Percentiles rank a stretch among this genome's conserved stretches.
Conservation (phyloP, 2,113 vertebrate genomes). For the Grammomys dolichurus region DNA sequence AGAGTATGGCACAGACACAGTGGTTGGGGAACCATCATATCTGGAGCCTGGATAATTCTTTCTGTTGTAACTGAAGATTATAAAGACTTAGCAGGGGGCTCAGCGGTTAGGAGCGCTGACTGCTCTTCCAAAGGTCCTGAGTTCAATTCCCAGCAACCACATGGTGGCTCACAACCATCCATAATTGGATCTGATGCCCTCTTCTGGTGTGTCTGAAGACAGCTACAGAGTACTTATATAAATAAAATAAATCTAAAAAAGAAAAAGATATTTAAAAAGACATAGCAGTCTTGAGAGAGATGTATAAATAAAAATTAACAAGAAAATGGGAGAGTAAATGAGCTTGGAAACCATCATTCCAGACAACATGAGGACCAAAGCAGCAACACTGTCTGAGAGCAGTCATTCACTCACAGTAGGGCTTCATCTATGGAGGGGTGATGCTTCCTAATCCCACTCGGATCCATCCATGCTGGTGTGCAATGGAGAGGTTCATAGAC, state of each 20-base stretch:
- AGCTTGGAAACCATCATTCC: background rate
- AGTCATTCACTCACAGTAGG: background rate
- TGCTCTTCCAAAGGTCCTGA: too few species aligned
- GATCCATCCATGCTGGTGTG: background rate
- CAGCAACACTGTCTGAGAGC: background rate
- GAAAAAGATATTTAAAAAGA: too few species aligned
- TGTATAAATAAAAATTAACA: slow-evolving; percentile 19
- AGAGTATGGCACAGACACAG: background rate
- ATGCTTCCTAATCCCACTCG: background rate
- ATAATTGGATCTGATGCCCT: too few species aligned
- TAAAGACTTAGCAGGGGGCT: background rate
- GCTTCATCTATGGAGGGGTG: background rate
- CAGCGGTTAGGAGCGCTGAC: too few species aligned
- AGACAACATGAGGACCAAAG: background rate
- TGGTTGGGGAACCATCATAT: background rate
- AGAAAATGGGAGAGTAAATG: background rate
- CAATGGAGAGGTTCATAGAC: background rate
- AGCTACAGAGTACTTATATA: too few species aligned
- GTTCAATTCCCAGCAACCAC: too few species aligned
- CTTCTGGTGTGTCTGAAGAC: too few species aligned
- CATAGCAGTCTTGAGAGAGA: background rate
- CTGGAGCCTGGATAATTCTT: background rate
- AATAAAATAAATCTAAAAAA: too few species aligned
- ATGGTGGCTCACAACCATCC: too few species aligned
- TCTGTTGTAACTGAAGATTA: background rate